Base-by-base conservation (phyloP, 2,888 invertebrate species). In the Margaritifera margaritifera region DNA sequence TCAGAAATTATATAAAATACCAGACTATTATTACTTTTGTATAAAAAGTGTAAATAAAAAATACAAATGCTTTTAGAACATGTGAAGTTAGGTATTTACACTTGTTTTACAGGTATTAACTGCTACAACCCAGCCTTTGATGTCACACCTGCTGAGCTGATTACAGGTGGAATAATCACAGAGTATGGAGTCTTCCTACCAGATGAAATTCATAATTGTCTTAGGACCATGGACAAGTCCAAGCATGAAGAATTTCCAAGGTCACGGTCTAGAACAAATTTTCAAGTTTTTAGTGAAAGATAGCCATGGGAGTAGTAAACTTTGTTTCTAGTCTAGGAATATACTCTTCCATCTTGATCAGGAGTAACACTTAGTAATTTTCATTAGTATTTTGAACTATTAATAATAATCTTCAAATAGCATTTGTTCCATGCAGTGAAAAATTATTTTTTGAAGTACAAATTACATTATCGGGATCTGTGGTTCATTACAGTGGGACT, bases 101-200 rank as follows among this genome's bases (percentile, higher is more conserved):
- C n/a, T 20, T 54, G 20, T 61, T 75, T 92, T 91, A 63, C 90
- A 94, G 96, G 96, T 66, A 96, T 98, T 66, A 92, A 92, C 66
- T 97, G 96, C 88, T 99, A 98, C 98, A 99, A 99, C 92, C 99
- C 99, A 64, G 96, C 98, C 0, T 99, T 99, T 90, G 99, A 99
- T 91, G 95, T 99, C 0, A 99, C 99, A 5, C 99, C 99, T 42
- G 96, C 96, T 0, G 91, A 92, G 24, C 92, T 99, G 52, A 98
- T 99, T 77, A 95, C 95, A 94, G 69, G 97, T 25, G 91, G 91
- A 5, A 96, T 99, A 76, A 95, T 99, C 53, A 99, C 99, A 18
- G 98, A 99, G 90, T 93, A 92, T 80, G 99, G 98, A 22, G 95
- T 97, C 2, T 96, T 94, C 85, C 75, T 78, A 52, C 86, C 89